phyloP scores from a whole-genome alignment of 2,113 vertebrate species.

The Lophotis ruficrista region DNA sequence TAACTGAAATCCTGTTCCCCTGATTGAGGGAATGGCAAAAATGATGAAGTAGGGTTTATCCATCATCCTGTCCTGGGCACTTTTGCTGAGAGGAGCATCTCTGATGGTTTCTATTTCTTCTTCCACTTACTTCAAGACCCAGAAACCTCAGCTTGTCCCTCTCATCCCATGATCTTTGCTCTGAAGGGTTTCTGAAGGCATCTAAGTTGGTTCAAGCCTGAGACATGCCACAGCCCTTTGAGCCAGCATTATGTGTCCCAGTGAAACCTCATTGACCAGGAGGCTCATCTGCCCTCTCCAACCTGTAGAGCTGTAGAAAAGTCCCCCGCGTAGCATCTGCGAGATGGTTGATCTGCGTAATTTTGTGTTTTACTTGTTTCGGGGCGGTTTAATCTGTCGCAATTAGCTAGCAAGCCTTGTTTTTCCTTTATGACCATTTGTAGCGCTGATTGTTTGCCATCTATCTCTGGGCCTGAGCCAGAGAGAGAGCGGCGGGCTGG shows the following conservation, averaged over 20 bases:
- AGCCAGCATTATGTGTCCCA: rapidly evolving
- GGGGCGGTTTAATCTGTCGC: background rate
- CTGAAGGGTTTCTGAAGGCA: background rate
- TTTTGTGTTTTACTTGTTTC: background rate
- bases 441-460: background rate
- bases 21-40: background rate
- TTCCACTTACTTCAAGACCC: background rate
- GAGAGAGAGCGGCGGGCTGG: background rate
- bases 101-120: background rate
- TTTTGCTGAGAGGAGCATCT: background rate
- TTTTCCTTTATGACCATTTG: background rate
- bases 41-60: background rate
- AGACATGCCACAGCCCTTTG: background rate
- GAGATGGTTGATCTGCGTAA: background rate
- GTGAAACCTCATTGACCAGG: background rate
- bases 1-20: background rate
- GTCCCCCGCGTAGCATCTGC: rapidly evolving
- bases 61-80: rapidly evolving
- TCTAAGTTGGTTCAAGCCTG: background rate
- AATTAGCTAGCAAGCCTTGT: background rate
- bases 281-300: background rate
- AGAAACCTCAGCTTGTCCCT: background rate
- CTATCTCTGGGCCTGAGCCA: background rate
- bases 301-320: background rate
- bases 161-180: background rate